These are phyloP conservation scores for Mimas tiliae DNA, from an alignment of 2,888 invertebrate genomes.

Conservation along the genomic window DNA sequence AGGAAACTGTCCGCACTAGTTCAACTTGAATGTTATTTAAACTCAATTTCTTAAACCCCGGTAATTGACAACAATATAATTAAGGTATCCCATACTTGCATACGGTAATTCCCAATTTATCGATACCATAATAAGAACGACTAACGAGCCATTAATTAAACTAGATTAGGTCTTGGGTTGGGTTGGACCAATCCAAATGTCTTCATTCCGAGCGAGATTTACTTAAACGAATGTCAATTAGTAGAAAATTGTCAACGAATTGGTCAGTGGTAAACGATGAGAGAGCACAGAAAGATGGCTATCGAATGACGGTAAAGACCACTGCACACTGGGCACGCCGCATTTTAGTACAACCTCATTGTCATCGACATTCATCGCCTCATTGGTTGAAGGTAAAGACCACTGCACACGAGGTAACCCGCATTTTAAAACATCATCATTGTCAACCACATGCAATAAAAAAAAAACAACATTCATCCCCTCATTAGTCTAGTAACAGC, in stretches of 20 bases:
- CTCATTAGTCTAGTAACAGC: no score
- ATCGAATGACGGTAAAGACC: not conserved
- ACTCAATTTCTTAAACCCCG: not conserved
- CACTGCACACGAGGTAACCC: no score
- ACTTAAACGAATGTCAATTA: slow-evolving; percentile 24
- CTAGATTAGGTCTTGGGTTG: slow-evolving; percentile 8
- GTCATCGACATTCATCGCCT: no score
- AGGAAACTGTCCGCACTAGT: no score
- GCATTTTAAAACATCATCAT: no score
- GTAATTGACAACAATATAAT: slow-evolving; percentile 1
- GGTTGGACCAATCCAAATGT: slow-evolving; percentile 8
- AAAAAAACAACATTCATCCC: no score
- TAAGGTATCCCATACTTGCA: slow-evolving; percentile 6
- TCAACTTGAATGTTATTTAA: no score
- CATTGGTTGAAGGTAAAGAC: no score
- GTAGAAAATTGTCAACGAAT: slow-evolving; percentile 13
- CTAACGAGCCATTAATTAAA: slow-evolving; percentile 13
- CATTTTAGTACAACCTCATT: no score
- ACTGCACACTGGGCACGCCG: not conserved
- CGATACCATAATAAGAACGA: slow-evolving; percentile 15
- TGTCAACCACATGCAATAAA: no score
- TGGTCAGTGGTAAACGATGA: not conserved
- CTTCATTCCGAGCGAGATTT: slow-evolving; percentile 21
- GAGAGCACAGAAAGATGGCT: slow-evolving; percentile 1
- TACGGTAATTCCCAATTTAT: not conserved